Evolutionary conservation across 1,140 invertebrate species (phyloP).

Genomic region (Araneus ventricosus): DNA sequence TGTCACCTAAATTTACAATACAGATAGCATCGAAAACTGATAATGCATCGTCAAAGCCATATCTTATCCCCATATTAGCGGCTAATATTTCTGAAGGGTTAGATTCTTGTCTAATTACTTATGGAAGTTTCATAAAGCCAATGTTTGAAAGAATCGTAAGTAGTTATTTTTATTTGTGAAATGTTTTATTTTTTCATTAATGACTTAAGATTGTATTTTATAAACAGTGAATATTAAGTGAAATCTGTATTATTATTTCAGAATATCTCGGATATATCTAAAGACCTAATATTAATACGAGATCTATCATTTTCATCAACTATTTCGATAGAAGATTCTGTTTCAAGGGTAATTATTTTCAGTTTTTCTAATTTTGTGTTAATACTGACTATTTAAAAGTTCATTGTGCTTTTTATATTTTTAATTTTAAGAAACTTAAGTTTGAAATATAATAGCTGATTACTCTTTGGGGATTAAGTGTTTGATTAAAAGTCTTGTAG

Average conservation of each 20-base stretch:
- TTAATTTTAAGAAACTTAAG: no score
- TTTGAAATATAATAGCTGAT: no score
- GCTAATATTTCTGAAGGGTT: constrained; percentile 30
- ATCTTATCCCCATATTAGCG: constrained; percentile 41
- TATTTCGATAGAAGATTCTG: neutral
- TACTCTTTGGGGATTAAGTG: no score
- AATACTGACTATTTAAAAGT: no score
- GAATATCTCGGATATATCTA: constrained; percentile 24
- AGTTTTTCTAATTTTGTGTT: no score
- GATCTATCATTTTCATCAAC: neutral
- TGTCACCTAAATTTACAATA: constrained; percentile 43
- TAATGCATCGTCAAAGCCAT: neutral
- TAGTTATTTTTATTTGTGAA: neutral
- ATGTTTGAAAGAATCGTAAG: constrained; percentile 68
- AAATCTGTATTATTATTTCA: neutral
- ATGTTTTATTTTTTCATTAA: neutral
- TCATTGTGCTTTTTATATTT: no score
- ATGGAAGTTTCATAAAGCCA: constrained; percentile 64
- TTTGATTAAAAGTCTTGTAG: no score
- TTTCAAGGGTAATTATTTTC: constrained; percentile 12
- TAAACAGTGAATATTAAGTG: neutral
- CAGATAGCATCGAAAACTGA: constrained; percentile 42
- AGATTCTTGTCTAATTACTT: constrained; percentile 16
- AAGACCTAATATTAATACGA: constrained; percentile 39
- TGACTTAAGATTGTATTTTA: neutral